A percentile compares a stretch with the other conserved stretches of the same genome.
These are phyloP conservation scores for Phymorhynchus buccinoides DNA, from an alignment of 1,140 invertebrate species.

Conservation along the genomic window DNA sequence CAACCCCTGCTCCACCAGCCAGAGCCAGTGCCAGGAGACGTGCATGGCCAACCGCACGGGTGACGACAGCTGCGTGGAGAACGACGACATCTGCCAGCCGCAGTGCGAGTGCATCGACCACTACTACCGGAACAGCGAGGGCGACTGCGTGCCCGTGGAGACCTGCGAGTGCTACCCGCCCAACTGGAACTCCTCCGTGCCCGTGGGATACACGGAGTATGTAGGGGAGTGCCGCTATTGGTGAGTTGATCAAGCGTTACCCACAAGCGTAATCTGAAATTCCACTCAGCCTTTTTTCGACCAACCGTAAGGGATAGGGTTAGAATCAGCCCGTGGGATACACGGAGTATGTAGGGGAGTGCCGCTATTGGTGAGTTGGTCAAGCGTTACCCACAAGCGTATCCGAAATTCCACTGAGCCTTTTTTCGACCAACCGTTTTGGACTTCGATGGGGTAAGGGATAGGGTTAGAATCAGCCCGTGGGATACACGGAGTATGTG, in stretches of 20 bases:
- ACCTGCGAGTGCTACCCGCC: conserved; percentile 26
- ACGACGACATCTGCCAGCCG: not conserved
- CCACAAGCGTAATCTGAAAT: too few species aligned
- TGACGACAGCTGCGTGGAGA: not conserved
- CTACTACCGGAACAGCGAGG: not conserved
- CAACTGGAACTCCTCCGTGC: not conserved
- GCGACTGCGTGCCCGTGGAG: not conserved
- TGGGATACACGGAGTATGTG: not conserved
- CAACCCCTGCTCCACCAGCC: not conserved
- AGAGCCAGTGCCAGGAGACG: not conserved
- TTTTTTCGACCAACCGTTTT: too few species aligned
- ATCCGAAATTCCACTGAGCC: too few species aligned
- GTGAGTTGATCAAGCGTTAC: too few species aligned
- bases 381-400: too few species aligned
- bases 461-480: too few species aligned
- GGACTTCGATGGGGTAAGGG: too few species aligned
- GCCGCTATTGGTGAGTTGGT: conserved; percentile 11
- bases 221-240: not conserved
- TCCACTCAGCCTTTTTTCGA: too few species aligned
- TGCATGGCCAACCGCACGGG: not conserved
- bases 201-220: not conserved
- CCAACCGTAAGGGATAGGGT: too few species aligned
- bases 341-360: not conserved
- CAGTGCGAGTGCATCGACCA: not conserved
- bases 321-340: conserved; percentile 11